These are phyloP conservation scores for Rhyacichthys aspro DNA, from an alignment of 2,797 vertebrate genomes.

Conservation along the genomic window DNA sequence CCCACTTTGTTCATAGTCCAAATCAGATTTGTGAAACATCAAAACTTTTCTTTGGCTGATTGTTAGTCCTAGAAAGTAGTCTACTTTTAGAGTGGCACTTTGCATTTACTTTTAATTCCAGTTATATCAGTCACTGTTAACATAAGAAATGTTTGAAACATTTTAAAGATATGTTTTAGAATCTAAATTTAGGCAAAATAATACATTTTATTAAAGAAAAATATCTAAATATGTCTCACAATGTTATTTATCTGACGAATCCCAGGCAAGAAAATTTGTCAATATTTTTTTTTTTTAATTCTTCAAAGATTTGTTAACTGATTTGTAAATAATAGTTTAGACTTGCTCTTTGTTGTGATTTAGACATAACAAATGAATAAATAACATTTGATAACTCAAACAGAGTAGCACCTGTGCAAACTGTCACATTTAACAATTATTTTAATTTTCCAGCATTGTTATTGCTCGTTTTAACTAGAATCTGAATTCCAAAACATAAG, in stretches of 20 bases:
- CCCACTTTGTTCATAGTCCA: conserved; percentile 25
- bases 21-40: conserved; percentile 28
- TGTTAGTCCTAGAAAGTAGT: conserved; percentile 15
- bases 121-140: not conserved
- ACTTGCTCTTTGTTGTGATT: not conserved
- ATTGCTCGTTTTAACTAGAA: conserved; percentile 11
- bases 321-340: not conserved
- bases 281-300: not conserved
- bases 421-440: conserved; percentile 9
- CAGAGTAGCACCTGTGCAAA: conserved; percentile 52
- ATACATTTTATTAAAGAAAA: too few relatives aligned
- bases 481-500: conserved; percentile 19
- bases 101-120: conserved; percentile 9
- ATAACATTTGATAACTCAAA: conserved; percentile 25
- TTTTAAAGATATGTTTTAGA: not conserved
- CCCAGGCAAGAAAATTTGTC: not conserved
- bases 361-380: not conserved
- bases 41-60: conserved; percentile 40
- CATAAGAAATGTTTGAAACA: too few relatives aligned
- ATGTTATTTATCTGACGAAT: too few relatives aligned
- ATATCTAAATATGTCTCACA: too few relatives aligned
- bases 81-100: conserved; percentile 1
- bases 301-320: not conserved
- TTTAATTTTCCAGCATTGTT: not conserved
- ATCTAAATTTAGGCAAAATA: not conserved